Conservation (phyloP, 2,113 vertebrate genomes). For the Periophthalmus modestus region DNA sequence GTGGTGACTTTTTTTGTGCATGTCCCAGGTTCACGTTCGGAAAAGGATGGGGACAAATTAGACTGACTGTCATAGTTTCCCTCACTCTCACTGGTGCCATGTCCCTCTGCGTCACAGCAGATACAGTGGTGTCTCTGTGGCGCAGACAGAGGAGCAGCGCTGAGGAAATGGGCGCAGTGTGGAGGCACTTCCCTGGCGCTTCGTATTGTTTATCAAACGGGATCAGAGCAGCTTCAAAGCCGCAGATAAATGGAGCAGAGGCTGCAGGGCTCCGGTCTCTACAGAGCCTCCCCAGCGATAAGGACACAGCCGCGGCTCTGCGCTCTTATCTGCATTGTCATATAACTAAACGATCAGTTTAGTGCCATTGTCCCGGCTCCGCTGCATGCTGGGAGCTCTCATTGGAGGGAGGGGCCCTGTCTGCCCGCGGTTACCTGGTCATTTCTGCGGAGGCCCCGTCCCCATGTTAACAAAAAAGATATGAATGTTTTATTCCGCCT, state of each 20-base stretch:
- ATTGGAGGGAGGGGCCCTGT: constrained; percentile 17
- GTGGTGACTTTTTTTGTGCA: too few relatives aligned
- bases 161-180: constrained; percentile 73
- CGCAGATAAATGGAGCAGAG: constrained; percentile 64
- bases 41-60: background rate
- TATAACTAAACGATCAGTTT: constrained; percentile 70
- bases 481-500: constrained; percentile 2
- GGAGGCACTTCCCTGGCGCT: constrained; percentile 53
- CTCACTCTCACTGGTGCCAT: background rate
- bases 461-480: constrained; percentile 6
- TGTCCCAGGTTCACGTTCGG: too few relatives aligned
- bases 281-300: constrained; percentile 65
- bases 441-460: background rate
- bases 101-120: background rate
- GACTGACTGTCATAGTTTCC: background rate
- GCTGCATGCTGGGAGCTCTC: constrained; percentile 31
- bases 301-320: constrained; percentile 45
- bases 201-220: constrained; percentile 60
- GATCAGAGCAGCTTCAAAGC: constrained; percentile 76
- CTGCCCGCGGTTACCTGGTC: background rate
- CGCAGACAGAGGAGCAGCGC: constrained; percentile 40
- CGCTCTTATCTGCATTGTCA: constrained; percentile 69
- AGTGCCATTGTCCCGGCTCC: constrained; percentile 40
- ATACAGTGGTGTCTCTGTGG: constrained; percentile 9
- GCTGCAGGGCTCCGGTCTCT: constrained; percentile 56